phyloP scores from a whole-genome alignment of 2,797 vertebrate genomes.

The Steatocranus sp. region DNA sequence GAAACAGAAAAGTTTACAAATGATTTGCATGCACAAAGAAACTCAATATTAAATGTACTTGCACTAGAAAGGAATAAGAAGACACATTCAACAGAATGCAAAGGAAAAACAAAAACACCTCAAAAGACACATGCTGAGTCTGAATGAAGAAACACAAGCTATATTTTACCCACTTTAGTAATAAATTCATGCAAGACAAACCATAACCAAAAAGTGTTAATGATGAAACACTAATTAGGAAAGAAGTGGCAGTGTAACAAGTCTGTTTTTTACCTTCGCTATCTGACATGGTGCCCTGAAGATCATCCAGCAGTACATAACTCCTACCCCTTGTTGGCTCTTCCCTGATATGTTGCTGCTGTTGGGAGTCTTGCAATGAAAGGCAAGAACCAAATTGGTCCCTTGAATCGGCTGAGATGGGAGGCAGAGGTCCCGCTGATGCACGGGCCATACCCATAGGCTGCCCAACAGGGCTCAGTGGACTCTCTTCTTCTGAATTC shows the following conservation, averaged over 20 bases:
- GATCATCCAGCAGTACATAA: constrained; percentile 96
- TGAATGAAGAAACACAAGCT: constrained; percentile 23
- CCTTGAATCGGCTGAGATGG: constrained; percentile 96
- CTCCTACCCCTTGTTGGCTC: constrained; percentile 89
- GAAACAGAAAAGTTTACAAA: constrained; percentile 18
- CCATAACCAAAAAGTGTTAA: constrained; percentile 60
- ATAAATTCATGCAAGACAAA: constrained; percentile 77
- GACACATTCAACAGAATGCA: constrained; percentile 23
- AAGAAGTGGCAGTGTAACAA: constrained; percentile 45
- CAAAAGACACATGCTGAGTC: constrained; percentile 40
- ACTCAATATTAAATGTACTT: constrained; percentile 1
- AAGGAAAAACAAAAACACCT: constrained; percentile 5
- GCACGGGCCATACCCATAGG: constrained; percentile 99
- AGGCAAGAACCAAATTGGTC: constrained; percentile 99
- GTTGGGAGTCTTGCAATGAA: constrained; percentile 90
- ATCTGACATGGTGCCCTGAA: constrained; percentile 98
- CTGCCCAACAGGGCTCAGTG: constrained; percentile 95
- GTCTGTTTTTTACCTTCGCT: constrained; percentile 93
- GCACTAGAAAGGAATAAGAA: constrained; percentile 11
- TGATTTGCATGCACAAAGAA: constrained; percentile 32
- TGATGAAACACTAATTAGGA: constrained; percentile 65
- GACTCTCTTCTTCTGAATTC: constrained; percentile 99
- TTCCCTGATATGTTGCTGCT: constrained; percentile 96
- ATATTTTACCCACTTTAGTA: background rate
- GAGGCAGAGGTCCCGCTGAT: constrained; percentile 93